Conservation (phyloP, 1,140 invertebrate genomes). For the Eumeta japonica region DNA sequence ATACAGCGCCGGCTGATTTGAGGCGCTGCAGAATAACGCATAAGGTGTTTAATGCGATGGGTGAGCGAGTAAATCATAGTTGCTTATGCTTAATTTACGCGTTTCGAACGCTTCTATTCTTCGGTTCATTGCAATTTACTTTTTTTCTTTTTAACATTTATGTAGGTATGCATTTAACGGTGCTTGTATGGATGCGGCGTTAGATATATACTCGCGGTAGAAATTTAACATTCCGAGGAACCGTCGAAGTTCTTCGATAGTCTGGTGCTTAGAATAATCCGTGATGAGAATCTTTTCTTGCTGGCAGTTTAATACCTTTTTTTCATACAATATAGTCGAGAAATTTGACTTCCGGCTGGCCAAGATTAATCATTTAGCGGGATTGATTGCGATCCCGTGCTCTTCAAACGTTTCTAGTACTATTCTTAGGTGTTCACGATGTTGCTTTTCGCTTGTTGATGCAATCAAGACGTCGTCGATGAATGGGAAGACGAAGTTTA, state of each 20-base stretch:
- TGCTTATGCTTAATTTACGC: conserved; percentile 15
- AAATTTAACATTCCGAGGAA: too few species aligned
- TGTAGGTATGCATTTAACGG: conserved; percentile 9
- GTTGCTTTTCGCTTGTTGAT: conserved; percentile 15
- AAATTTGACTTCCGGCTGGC: conserved; percentile 14
- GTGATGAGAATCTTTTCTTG: conserved; percentile 13
- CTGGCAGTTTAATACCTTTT: conserved; percentile 9
- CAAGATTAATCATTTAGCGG: conserved; percentile 25
- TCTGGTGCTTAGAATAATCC: conserved; percentile 14
- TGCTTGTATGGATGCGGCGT: conserved; percentile 18
- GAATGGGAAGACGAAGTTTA: conserved; percentile 39
- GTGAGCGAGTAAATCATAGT: conserved; percentile 18
- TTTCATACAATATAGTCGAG: conserved; percentile 13
- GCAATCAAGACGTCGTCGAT: conserved; percentile 57
- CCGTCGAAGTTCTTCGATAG: conserved; percentile 16
- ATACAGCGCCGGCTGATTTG: conserved; percentile 19
- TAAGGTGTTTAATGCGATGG: conserved; percentile 11
- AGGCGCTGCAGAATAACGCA: conserved; percentile 18
- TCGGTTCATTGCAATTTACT: conserved; percentile 16
- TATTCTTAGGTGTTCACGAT: too few species aligned
- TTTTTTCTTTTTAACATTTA: conserved; percentile 16
- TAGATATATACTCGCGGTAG: conserved; percentile 24
- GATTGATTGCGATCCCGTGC: conserved; percentile 23
- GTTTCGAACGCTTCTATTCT: conserved; percentile 14
- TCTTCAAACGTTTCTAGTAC: conserved; percentile 18